A percentile compares a stretch with the other conserved stretches of the same genome.
Conservation (phyloP, 2,888 invertebrate species). For the Sarcophaga variegata region DNA sequence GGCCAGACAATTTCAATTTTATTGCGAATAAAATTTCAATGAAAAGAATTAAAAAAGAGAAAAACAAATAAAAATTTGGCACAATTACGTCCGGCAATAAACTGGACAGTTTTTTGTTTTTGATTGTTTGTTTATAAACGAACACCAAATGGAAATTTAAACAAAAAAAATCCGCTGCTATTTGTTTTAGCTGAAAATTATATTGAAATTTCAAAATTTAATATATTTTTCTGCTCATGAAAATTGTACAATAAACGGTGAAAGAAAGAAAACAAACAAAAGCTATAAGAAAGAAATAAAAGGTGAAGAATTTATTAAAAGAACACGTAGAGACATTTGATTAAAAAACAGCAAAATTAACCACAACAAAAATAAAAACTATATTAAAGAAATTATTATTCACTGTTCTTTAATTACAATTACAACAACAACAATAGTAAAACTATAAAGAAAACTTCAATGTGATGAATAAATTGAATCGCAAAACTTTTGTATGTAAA, state of each 20-base stretch:
- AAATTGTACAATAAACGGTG: conserved; percentile 28
- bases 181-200: too few species aligned
- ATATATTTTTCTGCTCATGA: not conserved
- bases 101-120: not conserved
- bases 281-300: conserved; percentile 1
- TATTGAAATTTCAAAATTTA: not conserved
- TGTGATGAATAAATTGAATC: too few species aligned
- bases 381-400: too few species aligned
- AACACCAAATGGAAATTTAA: not conserved
- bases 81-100: not conserved
- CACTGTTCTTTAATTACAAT: too few species aligned
- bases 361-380: too few species aligned
- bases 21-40: not conserved
- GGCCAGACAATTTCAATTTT: too few species aligned
- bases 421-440: too few species aligned
- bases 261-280: not conserved
- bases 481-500: too few species aligned
- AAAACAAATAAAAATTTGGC: not conserved
- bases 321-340: conserved; percentile 49
- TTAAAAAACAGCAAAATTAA: not conserved
- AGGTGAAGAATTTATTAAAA: conserved; percentile 42
- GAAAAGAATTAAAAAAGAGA: not conserved
- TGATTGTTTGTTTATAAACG: not conserved
- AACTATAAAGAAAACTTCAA: too few species aligned
- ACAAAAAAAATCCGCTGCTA: not conserved